Evolutionary conservation across 2,888 invertebrate species (phyloP).

Genomic region (Heliconius cydno): DNA sequence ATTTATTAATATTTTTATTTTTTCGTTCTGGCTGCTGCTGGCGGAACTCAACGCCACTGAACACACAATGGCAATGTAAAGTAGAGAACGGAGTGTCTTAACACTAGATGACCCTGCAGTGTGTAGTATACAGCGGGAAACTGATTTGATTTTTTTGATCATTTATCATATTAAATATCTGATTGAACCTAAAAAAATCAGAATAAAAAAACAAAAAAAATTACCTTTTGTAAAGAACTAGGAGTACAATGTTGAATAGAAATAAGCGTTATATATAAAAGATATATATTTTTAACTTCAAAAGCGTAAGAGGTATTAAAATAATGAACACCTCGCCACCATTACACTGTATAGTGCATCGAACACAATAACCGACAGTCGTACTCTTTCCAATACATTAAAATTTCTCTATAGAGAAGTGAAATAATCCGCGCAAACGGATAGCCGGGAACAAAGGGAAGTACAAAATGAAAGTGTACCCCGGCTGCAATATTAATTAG

Average conservation of each 20-base stretch:
- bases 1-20: too few relatives aligned
- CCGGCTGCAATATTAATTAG: slow-evolving; percentile 59
- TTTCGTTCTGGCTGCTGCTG: too few relatives aligned
- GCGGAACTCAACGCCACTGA: too few relatives aligned
- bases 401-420: slow-evolving; percentile 35
- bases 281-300: neutral
- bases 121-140: too few relatives aligned
- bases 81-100: neutral
- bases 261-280: neutral
- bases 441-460: slow-evolving; percentile 57
- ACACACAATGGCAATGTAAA: neutral
- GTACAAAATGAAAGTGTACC: slow-evolving; percentile 61
- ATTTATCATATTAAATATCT: too few relatives aligned
- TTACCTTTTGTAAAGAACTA: slow-evolving; percentile 3
- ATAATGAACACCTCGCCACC: slow-evolving; percentile 26
- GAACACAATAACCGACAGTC: slow-evolving; percentile 32
- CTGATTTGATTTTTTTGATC: too few relatives aligned
- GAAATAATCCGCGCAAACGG: slow-evolving; percentile 43
- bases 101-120: neutral
- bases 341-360: slow-evolving; percentile 29
- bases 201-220: neutral
- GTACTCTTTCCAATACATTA: slow-evolving; percentile 37
- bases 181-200: neutral
- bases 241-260: neutral
- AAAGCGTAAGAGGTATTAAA: slow-evolving; percentile 15